phyloP scores from a whole-genome alignment of 2,113 vertebrate genomes.

The Blennius ocellaris region DNA sequence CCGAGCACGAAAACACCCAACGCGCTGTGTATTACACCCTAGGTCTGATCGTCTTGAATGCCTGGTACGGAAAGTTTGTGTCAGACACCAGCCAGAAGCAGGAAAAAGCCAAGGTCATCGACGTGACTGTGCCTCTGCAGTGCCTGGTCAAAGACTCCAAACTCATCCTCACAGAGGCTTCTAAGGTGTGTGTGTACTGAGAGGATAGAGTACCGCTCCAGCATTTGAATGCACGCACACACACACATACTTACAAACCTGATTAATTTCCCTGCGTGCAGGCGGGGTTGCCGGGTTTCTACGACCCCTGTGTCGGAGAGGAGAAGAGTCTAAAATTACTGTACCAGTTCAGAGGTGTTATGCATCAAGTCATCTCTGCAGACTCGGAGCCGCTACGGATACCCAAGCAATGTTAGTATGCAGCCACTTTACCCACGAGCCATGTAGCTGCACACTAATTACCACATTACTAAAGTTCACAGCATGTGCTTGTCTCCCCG shows the following conservation, averaged over 20 bases:
- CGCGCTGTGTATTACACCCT: neutral
- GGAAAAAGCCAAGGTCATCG: slow-evolving; percentile 93
- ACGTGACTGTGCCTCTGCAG: slow-evolving; percentile 95
- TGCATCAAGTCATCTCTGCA: slow-evolving; percentile 93
- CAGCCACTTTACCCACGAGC: neutral
- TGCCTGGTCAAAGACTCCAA: slow-evolving; percentile 98
- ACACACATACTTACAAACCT: neutral
- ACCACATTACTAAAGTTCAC: slow-evolving; percentile 5
- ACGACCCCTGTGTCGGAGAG: slow-evolving; percentile 95
- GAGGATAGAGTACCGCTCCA: neutral
- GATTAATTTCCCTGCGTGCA: slow-evolving; percentile 59
- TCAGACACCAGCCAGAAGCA: slow-evolving; percentile 90
- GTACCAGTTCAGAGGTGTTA: slow-evolving; percentile 95
- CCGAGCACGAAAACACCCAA: neutral
- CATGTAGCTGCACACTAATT: slow-evolving; percentile 9
- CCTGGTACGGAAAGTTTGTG: slow-evolving; percentile 98
- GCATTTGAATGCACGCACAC: no score
- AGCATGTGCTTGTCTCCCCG: neutral
- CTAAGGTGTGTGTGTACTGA: slow-evolving; percentile 85
- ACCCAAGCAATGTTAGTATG: slow-evolving; percentile 97
- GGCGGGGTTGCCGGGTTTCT: slow-evolving; percentile 96
- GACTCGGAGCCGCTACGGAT: slow-evolving; percentile 93
- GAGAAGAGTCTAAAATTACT: slow-evolving; percentile 96
- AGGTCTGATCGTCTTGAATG: slow-evolving; percentile 95
- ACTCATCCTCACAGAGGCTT: slow-evolving; percentile 95